phyloP scores from a whole-genome alignment of 2,888 invertebrate species.

The Dolomedes plantarius region DNA sequence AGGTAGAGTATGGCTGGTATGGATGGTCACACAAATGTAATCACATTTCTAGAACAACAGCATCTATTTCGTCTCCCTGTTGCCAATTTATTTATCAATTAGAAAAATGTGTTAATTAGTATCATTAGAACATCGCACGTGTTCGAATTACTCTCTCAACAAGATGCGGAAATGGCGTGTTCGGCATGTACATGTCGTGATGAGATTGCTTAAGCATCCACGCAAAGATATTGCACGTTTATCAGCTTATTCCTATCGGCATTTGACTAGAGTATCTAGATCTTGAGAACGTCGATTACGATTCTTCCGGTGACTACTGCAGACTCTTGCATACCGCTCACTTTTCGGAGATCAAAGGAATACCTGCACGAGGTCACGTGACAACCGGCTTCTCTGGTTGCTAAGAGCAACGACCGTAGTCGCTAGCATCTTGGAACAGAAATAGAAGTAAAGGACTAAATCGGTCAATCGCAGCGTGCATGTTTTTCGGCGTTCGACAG shows the following conservation, averaged over 20 bases:
- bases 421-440: background rate
- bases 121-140: background rate
- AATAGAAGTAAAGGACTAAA: slow-evolving; percentile 4
- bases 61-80: too few relatives aligned
- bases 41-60: too few relatives aligned
- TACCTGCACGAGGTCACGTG: slow-evolving; percentile 65
- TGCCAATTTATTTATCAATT: too few relatives aligned
- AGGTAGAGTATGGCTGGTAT: too few relatives aligned
- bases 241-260: background rate
- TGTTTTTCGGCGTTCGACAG: slow-evolving; percentile 19
- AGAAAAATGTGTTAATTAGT: too few relatives aligned
- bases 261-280: background rate
- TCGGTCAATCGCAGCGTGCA: slow-evolving; percentile 51
- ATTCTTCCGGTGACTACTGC: too few relatives aligned
- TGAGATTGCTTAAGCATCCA: background rate
- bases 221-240: background rate
- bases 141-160: background rate
- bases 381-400: slow-evolving; percentile 39
- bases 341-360: background rate
- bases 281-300: too few relatives aligned
- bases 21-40: too few relatives aligned
- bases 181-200: background rate
- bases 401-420: slow-evolving; percentile 46
- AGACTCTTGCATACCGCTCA: background rate
- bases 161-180: background rate